A percentile compares a stretch with the other conserved stretches of the same genome.
Evolutionary conservation across 2,113 vertebrate genomes (phyloP).

Genomic region (Eulemur macaco): DNA sequence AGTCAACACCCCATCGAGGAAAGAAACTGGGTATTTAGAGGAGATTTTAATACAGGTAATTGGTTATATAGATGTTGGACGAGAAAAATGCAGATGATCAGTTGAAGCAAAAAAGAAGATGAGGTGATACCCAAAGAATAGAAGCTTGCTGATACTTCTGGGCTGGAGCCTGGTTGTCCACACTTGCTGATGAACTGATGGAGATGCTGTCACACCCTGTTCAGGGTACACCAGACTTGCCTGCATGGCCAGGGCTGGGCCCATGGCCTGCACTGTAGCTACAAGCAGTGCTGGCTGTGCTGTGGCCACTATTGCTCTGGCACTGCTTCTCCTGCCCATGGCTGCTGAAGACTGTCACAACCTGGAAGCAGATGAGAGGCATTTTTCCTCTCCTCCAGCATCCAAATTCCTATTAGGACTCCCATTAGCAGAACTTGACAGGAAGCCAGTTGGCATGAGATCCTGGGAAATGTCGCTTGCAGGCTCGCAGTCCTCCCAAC

Average conservation of each 20-base stretch:
- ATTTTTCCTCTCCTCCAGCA: not conserved
- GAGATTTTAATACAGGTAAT: not conserved
- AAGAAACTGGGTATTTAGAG: not conserved
- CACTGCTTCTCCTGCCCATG: not conserved
- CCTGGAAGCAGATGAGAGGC: not conserved
- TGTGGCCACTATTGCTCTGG: not conserved
- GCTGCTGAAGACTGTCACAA: not conserved
- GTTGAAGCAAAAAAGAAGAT: not conserved
- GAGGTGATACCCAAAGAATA: not conserved
- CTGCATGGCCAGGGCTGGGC: too few species aligned
- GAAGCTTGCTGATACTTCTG: not conserved
- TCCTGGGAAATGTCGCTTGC: not conserved
- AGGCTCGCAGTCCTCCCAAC: not conserved
- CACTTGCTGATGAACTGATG: not conserved
- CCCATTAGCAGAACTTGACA: constrained; percentile 6
- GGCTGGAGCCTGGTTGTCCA: not conserved
- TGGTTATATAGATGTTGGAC: not conserved
- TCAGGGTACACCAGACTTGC: not conserved
- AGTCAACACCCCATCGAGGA: not conserved
- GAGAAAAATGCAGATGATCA: not conserved
- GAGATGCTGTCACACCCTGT: not conserved
- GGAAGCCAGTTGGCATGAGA: not conserved
- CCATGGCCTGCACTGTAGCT: not conserved
- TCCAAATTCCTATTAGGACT: not conserved
- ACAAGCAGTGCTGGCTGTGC: not conserved